These are phyloP conservation scores for Poeciliopsis turneri DNA, from an alignment of 2,797 vertebrate species.

Conservation along the genomic window DNA sequence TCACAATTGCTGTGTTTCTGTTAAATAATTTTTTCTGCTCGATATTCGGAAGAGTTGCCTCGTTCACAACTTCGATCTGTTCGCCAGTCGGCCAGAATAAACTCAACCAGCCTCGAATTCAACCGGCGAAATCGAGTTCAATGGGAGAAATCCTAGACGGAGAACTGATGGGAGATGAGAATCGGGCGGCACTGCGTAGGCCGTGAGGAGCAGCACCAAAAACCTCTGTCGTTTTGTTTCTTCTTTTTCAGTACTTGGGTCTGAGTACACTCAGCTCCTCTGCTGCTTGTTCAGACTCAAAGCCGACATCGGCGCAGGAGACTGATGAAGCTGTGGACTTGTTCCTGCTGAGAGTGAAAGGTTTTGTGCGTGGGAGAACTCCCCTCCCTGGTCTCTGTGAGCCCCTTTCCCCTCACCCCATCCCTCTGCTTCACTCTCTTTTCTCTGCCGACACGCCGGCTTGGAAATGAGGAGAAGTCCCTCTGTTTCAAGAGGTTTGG, in stretches of 20 bases:
- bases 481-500: conserved; percentile 80
- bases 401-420: conserved; percentile 16
- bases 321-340: conserved; percentile 38
- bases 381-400: conserved; percentile 43
- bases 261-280: conserved; percentile 1
- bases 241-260: neutral
- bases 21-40: too few relatives aligned
- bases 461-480: conserved; percentile 75
- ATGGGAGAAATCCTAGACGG: too few relatives aligned
- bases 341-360: conserved; percentile 48
- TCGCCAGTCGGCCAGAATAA: too few relatives aligned
- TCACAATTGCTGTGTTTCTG: too few relatives aligned
- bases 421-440: conserved; percentile 37
- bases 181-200: too few relatives aligned
- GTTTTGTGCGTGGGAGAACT: conserved; percentile 54
- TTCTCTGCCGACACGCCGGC: conserved; percentile 50
- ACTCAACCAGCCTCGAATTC: too few relatives aligned
- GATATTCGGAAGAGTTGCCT: too few relatives aligned
- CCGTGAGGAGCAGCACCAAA: too few relatives aligned
- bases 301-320: conserved; percentile 17
- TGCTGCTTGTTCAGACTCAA: conserved; percentile 6
- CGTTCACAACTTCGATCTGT: too few relatives aligned
- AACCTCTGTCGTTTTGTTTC: too few relatives aligned
- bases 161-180: too few relatives aligned
- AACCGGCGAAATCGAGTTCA: too few relatives aligned